These are phyloP conservation scores for Potamarius usumacintae DNA, from an alignment of 2,113 vertebrate genomes.

Conservation along the genomic window DNA sequence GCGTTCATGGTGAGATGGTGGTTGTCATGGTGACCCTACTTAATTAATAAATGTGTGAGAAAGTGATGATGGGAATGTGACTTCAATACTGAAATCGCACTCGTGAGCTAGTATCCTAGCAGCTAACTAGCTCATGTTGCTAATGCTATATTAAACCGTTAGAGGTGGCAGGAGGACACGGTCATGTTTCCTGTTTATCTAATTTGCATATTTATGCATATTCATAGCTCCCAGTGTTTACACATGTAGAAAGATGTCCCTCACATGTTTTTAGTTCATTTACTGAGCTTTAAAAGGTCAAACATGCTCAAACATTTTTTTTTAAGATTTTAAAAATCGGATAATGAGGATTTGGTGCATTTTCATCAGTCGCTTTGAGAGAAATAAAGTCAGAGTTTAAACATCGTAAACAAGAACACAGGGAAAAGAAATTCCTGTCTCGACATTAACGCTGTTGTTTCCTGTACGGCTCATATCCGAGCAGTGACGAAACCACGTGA, in stretches of 20 bases:
- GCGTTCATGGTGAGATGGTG: background rate
- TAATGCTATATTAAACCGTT: background rate
- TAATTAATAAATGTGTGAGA: background rate
- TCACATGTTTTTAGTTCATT: background rate
- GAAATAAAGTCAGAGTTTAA: too few species aligned
- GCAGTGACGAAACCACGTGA: too few species aligned
- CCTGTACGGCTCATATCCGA: too few species aligned
- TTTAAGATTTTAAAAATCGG: background rate
- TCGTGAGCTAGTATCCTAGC: too few species aligned
- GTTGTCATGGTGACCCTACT: background rate
- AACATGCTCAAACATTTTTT: background rate
- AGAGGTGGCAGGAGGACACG: too few species aligned
- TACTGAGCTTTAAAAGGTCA: background rate
- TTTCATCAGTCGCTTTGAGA: background rate
- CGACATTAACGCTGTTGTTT: too few species aligned
- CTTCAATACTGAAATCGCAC: too few species aligned
- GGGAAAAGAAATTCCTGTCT: too few species aligned
- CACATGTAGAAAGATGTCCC: background rate
- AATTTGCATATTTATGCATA: background rate
- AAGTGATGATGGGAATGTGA: background rate
- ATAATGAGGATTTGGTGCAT: background rate
- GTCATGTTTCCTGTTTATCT: too few species aligned
- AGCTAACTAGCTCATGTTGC: background rate
- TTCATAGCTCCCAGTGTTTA: background rate
- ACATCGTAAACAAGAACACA: too few species aligned